These are phyloP conservation scores for Ephestia elutella DNA, from an alignment of 1,140 invertebrate genomes.

Conservation along the genomic window DNA sequence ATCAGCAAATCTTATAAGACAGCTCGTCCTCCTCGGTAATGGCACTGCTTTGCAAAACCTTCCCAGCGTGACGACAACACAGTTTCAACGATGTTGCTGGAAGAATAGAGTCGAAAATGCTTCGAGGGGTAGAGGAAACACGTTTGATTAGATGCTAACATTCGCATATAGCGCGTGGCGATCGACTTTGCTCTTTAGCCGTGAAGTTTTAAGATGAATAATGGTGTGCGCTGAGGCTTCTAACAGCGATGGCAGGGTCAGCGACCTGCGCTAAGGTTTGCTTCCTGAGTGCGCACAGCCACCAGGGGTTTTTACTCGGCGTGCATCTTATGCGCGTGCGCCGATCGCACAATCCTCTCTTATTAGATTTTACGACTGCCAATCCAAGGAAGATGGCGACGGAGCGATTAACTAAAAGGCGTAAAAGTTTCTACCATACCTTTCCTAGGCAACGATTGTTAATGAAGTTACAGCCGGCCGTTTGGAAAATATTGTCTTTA, in stretches of 20 bases:
- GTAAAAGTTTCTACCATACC: slow-evolving; percentile 3
- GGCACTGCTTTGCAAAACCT: slow-evolving; percentile 45
- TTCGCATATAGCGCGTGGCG: slow-evolving; percentile 11
- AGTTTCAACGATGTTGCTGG: background rate
- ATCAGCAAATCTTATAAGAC: slow-evolving; percentile 52
- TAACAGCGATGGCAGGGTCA: slow-evolving; percentile 48
- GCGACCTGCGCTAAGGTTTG: slow-evolving; percentile 47
- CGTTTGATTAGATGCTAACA: slow-evolving; percentile 58
- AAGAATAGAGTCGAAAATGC: background rate
- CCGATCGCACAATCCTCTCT: slow-evolving; percentile 23
- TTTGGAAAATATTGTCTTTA: too few species aligned
- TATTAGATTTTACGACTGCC: slow-evolving; percentile 29
- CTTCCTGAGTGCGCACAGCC: slow-evolving; percentile 44
- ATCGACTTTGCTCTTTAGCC: slow-evolving; percentile 18
- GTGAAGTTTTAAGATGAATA: slow-evolving; percentile 16
- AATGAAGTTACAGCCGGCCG: too few species aligned
- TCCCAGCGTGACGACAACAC: background rate
- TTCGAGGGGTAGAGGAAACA: slow-evolving; percentile 20
- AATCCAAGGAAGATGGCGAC: slow-evolving; percentile 15
- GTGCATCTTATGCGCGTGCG: slow-evolving; percentile 19
- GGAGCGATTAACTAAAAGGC: slow-evolving; percentile 24
- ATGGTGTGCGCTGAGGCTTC: slow-evolving; percentile 20
- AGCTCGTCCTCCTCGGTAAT: slow-evolving; percentile 44
- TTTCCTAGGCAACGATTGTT: too few species aligned
- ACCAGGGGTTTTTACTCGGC: slow-evolving; percentile 38